Evolutionary conservation across 1,140 invertebrate genomes (phyloP), one percentile per base, ranked within the genome.

Genomic region (Tribolium madens): DNA sequence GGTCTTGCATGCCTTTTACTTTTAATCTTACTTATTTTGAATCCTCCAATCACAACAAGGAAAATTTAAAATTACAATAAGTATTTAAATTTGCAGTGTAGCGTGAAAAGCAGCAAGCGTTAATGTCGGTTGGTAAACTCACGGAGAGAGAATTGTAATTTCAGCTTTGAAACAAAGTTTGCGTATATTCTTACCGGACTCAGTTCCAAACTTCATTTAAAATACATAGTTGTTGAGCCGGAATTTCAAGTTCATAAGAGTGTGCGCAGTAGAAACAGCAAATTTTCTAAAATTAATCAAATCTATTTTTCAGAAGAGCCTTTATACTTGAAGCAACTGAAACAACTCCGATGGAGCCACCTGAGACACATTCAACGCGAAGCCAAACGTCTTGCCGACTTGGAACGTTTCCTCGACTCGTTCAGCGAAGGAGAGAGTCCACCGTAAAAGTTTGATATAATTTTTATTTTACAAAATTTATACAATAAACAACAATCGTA

Each of bases 341-440:
- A 86, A 71, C 81, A 83, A 47, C 75, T 87, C 18, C 82, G 86
- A 10, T 87, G 85, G 84, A 83, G 84, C 15, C 86, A 87, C 64
- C 76, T 88, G 57, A 85, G 86, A 74, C 87, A 86, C 50, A 88
- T 88, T 21, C 87, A 86, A 60, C 79, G 84, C 1, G 85, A 87
- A 74, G 81, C 86, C 2, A 82, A 78, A 47, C 81, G 86, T 72
- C 75, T 88, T 4, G 86, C 85, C 13, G 84, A 86, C 21, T 80
- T 88, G 10, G 87, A 88, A 73, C 81, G 84, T 53, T 84, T 86
- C 78, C 57, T 87, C 17, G 87, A 87, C 79, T 81, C 83, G 0
- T 87, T 81, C 50, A 83, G 82, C 15, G 82, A 83, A 18, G 53
- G 70, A 3, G 76, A 81, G n/a, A 64, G 57, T 64, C 21, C 21